Conservation (phyloP, 2,888 invertebrate genomes). For the Drosophila meridionalis region DNA sequence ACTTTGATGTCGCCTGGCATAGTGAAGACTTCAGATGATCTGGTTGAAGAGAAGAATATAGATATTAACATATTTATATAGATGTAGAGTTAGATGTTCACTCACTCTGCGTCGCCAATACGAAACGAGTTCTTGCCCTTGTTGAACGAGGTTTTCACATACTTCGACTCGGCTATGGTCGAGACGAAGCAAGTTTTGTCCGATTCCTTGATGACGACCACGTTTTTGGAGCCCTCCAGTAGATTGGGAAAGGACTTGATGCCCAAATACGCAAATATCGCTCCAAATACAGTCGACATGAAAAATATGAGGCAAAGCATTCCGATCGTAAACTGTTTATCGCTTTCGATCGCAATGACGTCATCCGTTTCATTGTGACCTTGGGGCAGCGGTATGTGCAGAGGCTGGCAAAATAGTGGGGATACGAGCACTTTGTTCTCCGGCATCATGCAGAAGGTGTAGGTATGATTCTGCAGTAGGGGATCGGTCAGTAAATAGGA, state of each 20-base stretch:
- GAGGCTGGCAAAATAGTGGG: slow-evolving; percentile 80
- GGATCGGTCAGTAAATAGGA: slow-evolving; percentile 65
- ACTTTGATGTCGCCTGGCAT: slow-evolving; percentile 24
- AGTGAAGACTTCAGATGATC: slow-evolving; percentile 29
- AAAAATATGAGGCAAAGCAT: slow-evolving; percentile 77
- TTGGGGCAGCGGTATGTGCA: slow-evolving; percentile 64
- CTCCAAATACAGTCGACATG: slow-evolving; percentile 72
- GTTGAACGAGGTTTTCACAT: slow-evolving; percentile 32
- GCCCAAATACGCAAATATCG: slow-evolving; percentile 74
- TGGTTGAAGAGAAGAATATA: slow-evolving; percentile 5
- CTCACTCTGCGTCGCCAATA: slow-evolving; percentile 20
- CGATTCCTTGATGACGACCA: slow-evolving; percentile 75
- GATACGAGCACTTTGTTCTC: slow-evolving; percentile 59
- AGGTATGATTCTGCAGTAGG: slow-evolving; percentile 71
- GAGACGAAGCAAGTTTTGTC: slow-evolving; percentile 69
- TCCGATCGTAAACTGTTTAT: slow-evolving; percentile 77
- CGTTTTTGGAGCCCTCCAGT: slow-evolving; percentile 80
- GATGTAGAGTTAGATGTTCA: neutral
- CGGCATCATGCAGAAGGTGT: slow-evolving; percentile 81
- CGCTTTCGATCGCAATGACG: slow-evolving; percentile 62
- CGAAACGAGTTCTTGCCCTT: slow-evolving; percentile 18
- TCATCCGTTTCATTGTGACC: slow-evolving; percentile 16
- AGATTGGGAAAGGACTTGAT: slow-evolving; percentile 79
- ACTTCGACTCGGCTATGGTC: slow-evolving; percentile 71
- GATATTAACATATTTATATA: neutral